Evolutionary conservation across 2,797 vertebrate genomes (phyloP).

Genomic region (Pangasius mekongensis): DNA sequence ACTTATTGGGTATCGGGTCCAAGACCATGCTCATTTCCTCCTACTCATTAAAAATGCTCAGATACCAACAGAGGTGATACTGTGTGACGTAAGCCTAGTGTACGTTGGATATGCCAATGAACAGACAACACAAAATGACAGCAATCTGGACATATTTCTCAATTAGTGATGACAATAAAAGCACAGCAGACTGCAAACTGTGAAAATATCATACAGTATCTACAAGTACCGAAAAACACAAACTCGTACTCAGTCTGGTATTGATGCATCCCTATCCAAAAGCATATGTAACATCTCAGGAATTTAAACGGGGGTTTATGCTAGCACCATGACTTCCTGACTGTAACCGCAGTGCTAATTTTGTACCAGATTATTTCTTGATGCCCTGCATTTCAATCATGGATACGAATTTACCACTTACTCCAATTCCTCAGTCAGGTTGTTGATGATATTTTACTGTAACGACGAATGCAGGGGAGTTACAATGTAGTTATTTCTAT

Average conservation of each 20-base stretch:
- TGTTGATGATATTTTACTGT: background rate
- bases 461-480: background rate
- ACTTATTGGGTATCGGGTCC: background rate
- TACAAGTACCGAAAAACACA: background rate
- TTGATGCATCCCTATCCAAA: background rate
- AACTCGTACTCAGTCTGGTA: background rate
- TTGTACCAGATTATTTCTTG: background rate
- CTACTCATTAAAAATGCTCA: background rate
- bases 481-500: conserved; percentile 11
- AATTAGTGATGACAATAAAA: too few relatives aligned
- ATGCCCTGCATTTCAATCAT: background rate
- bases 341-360: background rate
- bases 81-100: background rate
- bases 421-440: too few relatives aligned
- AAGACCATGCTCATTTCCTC: background rate
- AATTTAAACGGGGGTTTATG: background rate
- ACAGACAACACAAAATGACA: background rate
- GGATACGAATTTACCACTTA: too few relatives aligned
- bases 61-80: background rate
- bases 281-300: background rate
- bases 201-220: background rate
- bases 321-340: background rate
- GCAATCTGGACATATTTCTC: too few relatives aligned
- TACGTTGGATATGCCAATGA: background rate
- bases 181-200: background rate